Evolutionary conservation across 2,113 vertebrate genomes (phyloP).

Genomic region (Theristicus caerulescens): DNA sequence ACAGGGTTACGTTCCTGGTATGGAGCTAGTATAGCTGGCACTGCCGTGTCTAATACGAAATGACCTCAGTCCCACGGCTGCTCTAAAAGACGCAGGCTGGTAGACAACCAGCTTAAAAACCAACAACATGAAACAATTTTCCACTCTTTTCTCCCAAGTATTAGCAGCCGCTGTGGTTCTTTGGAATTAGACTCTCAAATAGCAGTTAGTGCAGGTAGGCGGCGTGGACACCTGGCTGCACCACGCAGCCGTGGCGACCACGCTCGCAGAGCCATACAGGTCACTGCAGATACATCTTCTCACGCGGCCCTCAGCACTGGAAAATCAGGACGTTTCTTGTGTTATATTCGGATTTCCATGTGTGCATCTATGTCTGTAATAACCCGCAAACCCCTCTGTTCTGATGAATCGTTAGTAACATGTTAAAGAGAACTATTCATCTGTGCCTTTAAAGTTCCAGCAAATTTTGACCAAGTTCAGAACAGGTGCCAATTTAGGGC

Average conservation of each 20-base stretch:
- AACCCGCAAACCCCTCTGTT: not conserved
- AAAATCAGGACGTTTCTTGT: not conserved
- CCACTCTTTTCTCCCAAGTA: not conserved
- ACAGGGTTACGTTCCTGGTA: not conserved
- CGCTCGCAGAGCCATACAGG: not conserved
- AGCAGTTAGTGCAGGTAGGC: not conserved
- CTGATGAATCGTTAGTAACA: not conserved
- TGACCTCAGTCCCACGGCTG: not conserved
- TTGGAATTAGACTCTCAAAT: not conserved
- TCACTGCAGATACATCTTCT: not conserved
- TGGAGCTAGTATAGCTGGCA: not conserved
- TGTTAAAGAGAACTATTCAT: not conserved
- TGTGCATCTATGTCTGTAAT: not conserved
- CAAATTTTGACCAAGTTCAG: not conserved
- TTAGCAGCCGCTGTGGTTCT: not conserved
- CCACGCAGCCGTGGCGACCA: accelerated
- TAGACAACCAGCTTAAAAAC: not conserved
- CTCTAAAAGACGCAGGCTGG: not conserved
- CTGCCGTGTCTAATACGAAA: not conserved
- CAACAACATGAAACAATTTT: not conserved
- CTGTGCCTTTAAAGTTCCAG: not conserved
- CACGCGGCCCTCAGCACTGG: not conserved
- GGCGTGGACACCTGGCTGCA: not conserved
- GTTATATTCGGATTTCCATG: not conserved
- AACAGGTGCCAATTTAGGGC: not conserved